Evolutionary conservation across 2,888 invertebrate genomes (phyloP).

Genomic region (Glyphotaelius pellucidus): DNA sequence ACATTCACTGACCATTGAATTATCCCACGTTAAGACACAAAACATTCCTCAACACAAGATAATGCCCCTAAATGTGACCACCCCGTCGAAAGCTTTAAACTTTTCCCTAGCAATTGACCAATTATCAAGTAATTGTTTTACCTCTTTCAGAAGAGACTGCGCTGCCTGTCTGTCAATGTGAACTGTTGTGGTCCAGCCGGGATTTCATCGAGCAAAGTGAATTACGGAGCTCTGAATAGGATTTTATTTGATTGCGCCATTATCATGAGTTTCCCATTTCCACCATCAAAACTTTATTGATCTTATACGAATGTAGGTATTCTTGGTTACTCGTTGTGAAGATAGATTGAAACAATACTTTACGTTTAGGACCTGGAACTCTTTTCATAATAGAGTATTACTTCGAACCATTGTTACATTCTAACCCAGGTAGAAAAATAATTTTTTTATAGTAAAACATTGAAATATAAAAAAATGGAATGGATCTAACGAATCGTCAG

Average conservation of each 20-base stretch:
- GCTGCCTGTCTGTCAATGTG: neutral
- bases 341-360: conserved; percentile 18
- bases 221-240: conserved; percentile 51
- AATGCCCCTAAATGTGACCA: neutral
- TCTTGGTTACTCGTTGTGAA: neutral
- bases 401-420: neutral
- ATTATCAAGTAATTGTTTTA: neutral
- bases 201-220: conserved; percentile 45
- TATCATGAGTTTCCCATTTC: conserved; percentile 42
- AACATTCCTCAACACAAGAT: neutral
- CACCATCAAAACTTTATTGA: conserved; percentile 44
- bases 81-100: neutral
- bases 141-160: neutral
- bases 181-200: neutral
- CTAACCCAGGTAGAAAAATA: neutral
- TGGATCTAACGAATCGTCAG: too few relatives aligned
- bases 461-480: neutral
- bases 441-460: neutral
- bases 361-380: neutral
- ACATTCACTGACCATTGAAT: conserved; percentile 42
- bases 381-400: neutral
- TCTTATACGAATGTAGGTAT: conserved; percentile 18
- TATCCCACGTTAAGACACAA: conserved; percentile 27
- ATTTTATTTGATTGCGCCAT: conserved; percentile 47
- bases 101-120: neutral